Base-by-base conservation (phyloP, 2,888 invertebrate genomes). In the Saturnia pavonia region DNA sequence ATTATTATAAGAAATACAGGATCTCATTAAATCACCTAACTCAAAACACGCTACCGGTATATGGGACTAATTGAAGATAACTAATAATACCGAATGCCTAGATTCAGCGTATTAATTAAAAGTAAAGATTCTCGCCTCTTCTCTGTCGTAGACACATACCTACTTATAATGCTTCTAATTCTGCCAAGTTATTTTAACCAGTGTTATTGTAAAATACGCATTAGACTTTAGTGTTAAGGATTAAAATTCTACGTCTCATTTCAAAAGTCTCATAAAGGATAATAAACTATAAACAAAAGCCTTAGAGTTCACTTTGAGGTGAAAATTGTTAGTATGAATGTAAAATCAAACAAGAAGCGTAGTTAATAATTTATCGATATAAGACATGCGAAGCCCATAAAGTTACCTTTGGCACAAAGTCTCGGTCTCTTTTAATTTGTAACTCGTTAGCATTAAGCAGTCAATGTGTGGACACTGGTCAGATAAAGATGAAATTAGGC, bases 291-390 rank as follows among this genome's bases (percentile, higher is more conserved):
- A 88, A 82, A 80, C 73, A 80, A 81, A 82, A 77, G 84, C 68
- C 73, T 74, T 87, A 91, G 85, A 89, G 92, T 85, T 80, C 81
- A 86, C 81, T 87, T 91, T 88, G 77, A 86, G 83, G 83, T 84
- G 84, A 82, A 82, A 84, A 86, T 79, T 79, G 77, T 79, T 81
- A 82, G 85, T 86, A 87, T 88, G 87, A 89, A 91, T 89, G 88
- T 88, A 84, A 86, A 91, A 91, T 91, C 91, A 92, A 92, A 91
- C 89, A 92, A 89, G 91, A 88, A 90, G 89, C 88, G 91, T 90
- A 88, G 91, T 91, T 90, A 92, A 94, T 93, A 93, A 94, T 94
- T 94, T 94, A 94, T 94, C 92, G 92, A 92, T 92, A 91, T 92
- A 92, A 92, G 90, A 93, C 94, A 94, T 93, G 94, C 94, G 84